Evolutionary conservation across 2,797 vertebrate genomes (phyloP).

Genomic region (Hephaestus fuliginosus): DNA sequence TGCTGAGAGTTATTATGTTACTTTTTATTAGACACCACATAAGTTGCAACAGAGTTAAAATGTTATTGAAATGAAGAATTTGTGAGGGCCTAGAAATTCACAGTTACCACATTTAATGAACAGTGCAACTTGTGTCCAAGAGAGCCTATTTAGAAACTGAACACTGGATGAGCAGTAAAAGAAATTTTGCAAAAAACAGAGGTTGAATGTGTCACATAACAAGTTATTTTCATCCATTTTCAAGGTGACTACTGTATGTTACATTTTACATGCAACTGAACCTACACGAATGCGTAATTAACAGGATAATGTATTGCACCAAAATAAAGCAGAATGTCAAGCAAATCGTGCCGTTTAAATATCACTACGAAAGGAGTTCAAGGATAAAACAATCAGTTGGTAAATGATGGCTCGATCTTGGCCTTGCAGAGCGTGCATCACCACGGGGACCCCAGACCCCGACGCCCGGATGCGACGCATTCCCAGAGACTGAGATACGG

Average conservation of each 20-base stretch:
- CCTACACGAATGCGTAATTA: neutral
- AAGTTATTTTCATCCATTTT: conserved; percentile 13
- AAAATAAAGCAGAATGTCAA: neutral
- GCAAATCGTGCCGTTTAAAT: conserved; percentile 21
- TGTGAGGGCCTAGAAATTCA: neutral
- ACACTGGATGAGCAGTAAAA: neutral
- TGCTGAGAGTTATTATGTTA: neutral
- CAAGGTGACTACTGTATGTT: neutral
- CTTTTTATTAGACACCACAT: neutral
- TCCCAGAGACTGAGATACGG: conserved; percentile 73
- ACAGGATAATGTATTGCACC: neutral
- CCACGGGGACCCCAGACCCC: conserved; percentile 58
- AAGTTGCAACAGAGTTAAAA: conserved; percentile 2
- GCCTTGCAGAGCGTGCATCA: conserved; percentile 40
- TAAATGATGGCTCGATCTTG: conserved; percentile 67
- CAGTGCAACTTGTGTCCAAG: neutral
- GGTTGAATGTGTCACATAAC: neutral
- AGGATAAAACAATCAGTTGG: conserved; percentile 36
- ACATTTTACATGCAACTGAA: conserved; percentile 19
- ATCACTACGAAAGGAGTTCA: conserved; percentile 34
- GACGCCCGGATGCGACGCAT: conserved; percentile 49
- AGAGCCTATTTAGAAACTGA: neutral
- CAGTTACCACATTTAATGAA: neutral
- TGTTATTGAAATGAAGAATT: conserved; percentile 5
- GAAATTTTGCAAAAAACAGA: neutral